Percentiles rank a stretch among this genome's conserved stretches.
Evolutionary conservation across 2,797 vertebrate genomes (phyloP).

Genomic region (Orientallactaga sibirica): DNA sequence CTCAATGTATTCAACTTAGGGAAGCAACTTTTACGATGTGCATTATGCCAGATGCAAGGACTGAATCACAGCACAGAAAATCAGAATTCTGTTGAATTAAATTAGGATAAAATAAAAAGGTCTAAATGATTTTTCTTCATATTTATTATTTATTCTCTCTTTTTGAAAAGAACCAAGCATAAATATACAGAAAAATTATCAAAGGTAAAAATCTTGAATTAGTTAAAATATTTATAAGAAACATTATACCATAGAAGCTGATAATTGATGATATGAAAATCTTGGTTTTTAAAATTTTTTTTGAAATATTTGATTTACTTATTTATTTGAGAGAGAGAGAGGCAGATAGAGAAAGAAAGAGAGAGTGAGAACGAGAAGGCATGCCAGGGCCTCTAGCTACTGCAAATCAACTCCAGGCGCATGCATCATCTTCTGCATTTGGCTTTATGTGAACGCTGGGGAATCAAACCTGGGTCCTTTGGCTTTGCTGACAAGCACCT

Average conservation of each 20-base stretch:
- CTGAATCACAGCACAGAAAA: neutral
- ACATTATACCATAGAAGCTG: slow-evolving; percentile 22
- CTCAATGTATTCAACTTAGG: neutral
- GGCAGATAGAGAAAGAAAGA: no score
- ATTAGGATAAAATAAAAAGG: slow-evolving; percentile 1
- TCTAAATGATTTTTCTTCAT: neutral
- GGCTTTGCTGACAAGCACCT: no score
- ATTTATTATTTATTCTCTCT: neutral
- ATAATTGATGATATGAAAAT: neutral
- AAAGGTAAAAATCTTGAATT: slow-evolving; percentile 43
- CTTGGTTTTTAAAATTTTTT: no score
- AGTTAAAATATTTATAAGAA: slow-evolving; percentile 12
- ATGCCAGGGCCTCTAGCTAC: no score
- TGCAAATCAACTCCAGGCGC: no score
- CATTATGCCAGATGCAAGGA: neutral
- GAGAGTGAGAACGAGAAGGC: no score
- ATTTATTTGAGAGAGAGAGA: no score
- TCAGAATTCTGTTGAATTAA: slow-evolving; percentile 3
- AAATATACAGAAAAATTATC: neutral
- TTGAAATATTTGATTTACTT: no score
- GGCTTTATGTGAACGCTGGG: no score
- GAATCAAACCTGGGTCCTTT: no score
- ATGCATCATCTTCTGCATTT: no score
- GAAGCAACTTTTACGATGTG: neutral
- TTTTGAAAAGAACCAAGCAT: slow-evolving; percentile 9